Evolutionary conservation across 2,888 invertebrate genomes (phyloP), one percentile per base, ranked within the genome.

Genomic region (Kuschelorhynchus macadamiae): DNA sequence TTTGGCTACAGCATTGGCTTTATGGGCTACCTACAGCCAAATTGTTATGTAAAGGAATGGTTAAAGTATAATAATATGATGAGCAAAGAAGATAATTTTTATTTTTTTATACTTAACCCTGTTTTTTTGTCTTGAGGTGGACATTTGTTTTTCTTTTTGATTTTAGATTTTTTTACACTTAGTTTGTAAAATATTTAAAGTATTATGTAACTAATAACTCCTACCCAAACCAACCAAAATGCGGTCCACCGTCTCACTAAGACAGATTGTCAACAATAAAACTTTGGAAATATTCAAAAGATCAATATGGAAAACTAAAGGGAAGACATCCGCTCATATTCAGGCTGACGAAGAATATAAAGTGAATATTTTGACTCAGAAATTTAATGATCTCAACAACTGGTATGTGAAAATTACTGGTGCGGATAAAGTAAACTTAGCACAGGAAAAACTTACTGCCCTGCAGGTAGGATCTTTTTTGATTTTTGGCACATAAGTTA

Each of bases 351-450:
- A 76, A 69, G 71, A 71, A 49, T 73, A 72, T n/a, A 74, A 76
- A 44, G 74, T 78, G 44, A 78, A 79, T 56, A 79, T 77, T 41
- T 70, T 81, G 60, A 79, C 85, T 82, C 76, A 81, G 78, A 84
- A 81, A 75, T 76, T 88, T 7, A 83, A 81, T 44, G 86, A 87
- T 50, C 72, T 89, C 52, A 87, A 89, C 46, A 80, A 81, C 21
- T 87, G 86, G 82, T 93, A 93, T 82, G 92, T 92, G 78, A 89
- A 90, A 77, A 86, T 92, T 56, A 91, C 93, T 4, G 94, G 94
- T 1, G 86, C 94, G 52, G 90, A 91, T 71, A 92, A 93, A 82
- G 92, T 95, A 2, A 88, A 90, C 85, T 85, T 87, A 25, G 90
- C 92, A 30, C 94, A 94, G 78, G 88, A 88, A 71, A 87, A 90